Conservation (phyloP, 2,888 invertebrate genomes). For the Thalpophila matura region DNA sequence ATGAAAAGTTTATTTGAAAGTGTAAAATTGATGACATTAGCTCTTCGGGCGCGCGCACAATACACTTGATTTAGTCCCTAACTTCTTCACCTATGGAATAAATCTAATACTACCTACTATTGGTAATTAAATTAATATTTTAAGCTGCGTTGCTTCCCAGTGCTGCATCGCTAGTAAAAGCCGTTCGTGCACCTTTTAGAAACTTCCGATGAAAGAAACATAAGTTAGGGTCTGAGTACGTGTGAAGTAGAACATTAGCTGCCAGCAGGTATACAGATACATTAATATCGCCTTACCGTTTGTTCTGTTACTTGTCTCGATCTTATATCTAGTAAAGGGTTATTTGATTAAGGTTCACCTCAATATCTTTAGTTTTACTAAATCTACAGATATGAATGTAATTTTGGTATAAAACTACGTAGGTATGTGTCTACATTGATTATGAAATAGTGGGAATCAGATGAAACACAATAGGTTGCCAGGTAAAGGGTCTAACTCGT, state of each 20-base stretch:
- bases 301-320: background rate
- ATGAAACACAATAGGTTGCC: slow-evolving; percentile 23
- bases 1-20: too few relatives aligned
- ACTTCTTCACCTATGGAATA: too few relatives aligned
- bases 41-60: too few relatives aligned
- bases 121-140: too few relatives aligned
- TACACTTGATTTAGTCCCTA: too few relatives aligned
- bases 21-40: too few relatives aligned
- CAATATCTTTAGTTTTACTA: background rate
- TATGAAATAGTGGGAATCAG: slow-evolving; percentile 17
- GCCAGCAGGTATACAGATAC: background rate
- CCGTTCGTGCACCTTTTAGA: background rate
- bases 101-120: too few relatives aligned
- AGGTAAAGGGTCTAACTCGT: slow-evolving; percentile 9
- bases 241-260: background rate
- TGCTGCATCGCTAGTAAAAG: too few relatives aligned
- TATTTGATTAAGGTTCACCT: slow-evolving; percentile 8
- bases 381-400: slow-evolving; percentile 4
- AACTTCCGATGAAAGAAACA: background rate
- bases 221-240: background rate
- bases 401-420: slow-evolving; percentile 10
- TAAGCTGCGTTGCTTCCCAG: too few relatives aligned
- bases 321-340: background rate
- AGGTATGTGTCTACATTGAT: slow-evolving; percentile 16
- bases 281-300: background rate